Evolutionary conservation across 2,113 vertebrate genomes (phyloP).

Genomic region (Podarcis muralis): DNA sequence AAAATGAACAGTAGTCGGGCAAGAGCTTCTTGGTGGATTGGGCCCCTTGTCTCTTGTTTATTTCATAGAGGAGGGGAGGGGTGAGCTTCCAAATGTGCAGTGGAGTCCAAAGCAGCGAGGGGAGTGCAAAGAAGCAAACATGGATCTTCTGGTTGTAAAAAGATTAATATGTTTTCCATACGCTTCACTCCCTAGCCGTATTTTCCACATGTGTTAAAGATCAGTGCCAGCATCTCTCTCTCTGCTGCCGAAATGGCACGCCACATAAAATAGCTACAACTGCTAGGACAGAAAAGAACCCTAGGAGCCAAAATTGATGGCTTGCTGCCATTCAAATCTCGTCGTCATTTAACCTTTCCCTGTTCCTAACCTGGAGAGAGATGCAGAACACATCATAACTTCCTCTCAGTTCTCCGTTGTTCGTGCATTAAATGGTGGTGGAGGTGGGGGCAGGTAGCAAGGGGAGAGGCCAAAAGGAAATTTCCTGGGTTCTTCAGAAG

Average conservation of each 20-base stretch:
- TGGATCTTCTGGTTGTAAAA: not conserved
- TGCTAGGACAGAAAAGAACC: not conserved
- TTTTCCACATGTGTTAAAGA: not conserved
- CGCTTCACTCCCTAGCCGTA: not conserved
- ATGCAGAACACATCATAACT: not conserved
- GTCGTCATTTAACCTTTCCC: not conserved
- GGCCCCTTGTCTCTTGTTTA: not conserved
- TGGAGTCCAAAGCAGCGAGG: no score
- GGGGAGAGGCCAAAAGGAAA: not conserved
- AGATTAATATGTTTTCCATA: not conserved
- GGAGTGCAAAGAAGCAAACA: not conserved
- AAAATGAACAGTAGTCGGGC: not conserved
- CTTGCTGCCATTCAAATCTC: no score
- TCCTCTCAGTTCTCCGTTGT: not conserved
- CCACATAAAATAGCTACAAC: not conserved
- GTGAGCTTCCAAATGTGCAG: not conserved
- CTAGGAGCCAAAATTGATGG: not conserved
- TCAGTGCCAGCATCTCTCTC: not conserved
- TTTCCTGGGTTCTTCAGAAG: not conserved
- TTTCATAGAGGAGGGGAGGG: not conserved
- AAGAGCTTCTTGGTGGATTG: not conserved
- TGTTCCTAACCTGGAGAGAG: not conserved
- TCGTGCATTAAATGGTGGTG: not conserved
- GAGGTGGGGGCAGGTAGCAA: no score
- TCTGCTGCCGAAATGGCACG: not conserved